Conservation (phyloP, 2,113 vertebrate genomes). For the Calyptomena viridis region DNA sequence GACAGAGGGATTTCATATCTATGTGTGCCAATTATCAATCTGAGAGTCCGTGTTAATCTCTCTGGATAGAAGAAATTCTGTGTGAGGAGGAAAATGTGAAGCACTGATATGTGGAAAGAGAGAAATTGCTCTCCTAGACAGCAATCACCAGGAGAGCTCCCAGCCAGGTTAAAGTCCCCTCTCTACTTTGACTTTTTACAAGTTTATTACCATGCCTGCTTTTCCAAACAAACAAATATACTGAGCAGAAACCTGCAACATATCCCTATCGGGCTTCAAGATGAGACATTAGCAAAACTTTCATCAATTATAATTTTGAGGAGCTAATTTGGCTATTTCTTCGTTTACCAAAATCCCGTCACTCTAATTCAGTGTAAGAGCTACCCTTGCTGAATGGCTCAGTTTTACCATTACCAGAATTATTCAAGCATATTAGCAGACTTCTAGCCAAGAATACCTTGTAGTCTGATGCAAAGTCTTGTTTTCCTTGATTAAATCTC, state of each 20-base stretch:
- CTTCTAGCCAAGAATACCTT: constrained; percentile 17
- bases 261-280: not conserved
- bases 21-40: not conserved
- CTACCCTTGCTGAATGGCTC: not conserved
- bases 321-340: constrained; percentile 1
- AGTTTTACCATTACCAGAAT: not conserved
- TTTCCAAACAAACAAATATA: not conserved
- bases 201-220: not conserved
- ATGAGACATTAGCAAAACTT: not conserved
- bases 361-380: not conserved
- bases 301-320: not conserved
- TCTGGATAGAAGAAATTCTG: not conserved
- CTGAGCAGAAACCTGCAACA: not conserved
- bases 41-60: not conserved
- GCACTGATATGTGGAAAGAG: not conserved
- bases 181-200: not conserved
- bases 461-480: constrained; percentile 16
- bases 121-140: not conserved
- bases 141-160: not conserved
- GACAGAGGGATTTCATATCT: not conserved
- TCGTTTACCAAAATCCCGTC: not conserved
- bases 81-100: not conserved
- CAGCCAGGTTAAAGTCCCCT: not conserved
- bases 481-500: constrained; percentile 46
- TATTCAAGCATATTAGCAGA: constrained; percentile 41